A percentile compares a stretch with the other conserved stretches of the same genome.
Evolutionary conservation across 2,888 invertebrate species (phyloP).

Genomic region (Chaitophorus viminalis): DNA sequence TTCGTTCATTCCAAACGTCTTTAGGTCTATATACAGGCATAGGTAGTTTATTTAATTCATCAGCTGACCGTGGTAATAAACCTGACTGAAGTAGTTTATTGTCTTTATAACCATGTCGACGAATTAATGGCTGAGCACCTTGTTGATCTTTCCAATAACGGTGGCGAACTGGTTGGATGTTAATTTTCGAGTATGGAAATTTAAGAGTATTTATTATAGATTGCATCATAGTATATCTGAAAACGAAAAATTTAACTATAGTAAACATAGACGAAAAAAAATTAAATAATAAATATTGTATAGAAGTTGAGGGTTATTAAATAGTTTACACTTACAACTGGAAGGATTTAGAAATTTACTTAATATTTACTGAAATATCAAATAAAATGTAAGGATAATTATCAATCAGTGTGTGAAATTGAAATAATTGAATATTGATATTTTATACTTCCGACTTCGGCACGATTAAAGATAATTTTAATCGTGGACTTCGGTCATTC

Average conservation of each 20-base stretch:
- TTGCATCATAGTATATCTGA: constrained; percentile 43
- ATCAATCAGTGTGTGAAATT: too few species aligned
- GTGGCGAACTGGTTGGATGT: constrained; percentile 61
- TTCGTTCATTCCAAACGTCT: constrained; percentile 80
- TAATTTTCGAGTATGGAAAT: constrained; percentile 44
- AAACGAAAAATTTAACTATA: constrained; percentile 1
- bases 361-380: too few species aligned
- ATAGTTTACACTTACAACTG: too few species aligned
- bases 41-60: constrained; percentile 70
- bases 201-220: constrained; percentile 36
- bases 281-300: too few species aligned
- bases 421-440: too few species aligned
- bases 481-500: too few species aligned
- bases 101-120: constrained; percentile 75
- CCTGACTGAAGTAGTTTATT: constrained; percentile 71
- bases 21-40: constrained; percentile 76
- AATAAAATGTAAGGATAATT: too few species aligned
- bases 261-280: too few species aligned
- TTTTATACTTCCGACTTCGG: too few species aligned
- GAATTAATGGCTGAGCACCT: constrained; percentile 66
- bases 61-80: constrained; percentile 75
- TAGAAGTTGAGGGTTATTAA: too few species aligned
- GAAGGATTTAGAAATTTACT: too few species aligned
- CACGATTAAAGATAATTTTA: too few species aligned
- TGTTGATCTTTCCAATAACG: constrained; percentile 63